phyloP scores from a whole-genome alignment of 2,888 invertebrate genomes.

The Eledona agricola region DNA sequence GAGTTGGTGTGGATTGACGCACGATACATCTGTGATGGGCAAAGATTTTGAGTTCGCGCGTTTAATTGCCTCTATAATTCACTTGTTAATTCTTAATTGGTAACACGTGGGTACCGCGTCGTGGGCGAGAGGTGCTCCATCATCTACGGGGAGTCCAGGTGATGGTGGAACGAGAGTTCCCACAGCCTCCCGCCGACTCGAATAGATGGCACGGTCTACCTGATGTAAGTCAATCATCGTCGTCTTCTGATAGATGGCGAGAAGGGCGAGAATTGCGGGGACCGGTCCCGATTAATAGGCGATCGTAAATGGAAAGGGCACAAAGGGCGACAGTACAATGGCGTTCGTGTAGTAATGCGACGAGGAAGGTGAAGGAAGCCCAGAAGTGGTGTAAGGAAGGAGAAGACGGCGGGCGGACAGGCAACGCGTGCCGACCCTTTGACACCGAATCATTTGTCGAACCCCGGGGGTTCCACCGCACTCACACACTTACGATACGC shows the following conservation, averaged over 20 bases:
- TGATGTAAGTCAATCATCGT: slow-evolving; percentile 53
- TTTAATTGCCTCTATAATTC: slow-evolving; percentile 31
- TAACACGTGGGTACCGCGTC: slow-evolving; percentile 39
- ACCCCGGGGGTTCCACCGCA: slow-evolving; percentile 48
- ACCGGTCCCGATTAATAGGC: slow-evolving; percentile 21
- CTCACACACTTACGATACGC: slow-evolving; percentile 45
- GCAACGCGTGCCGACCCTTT: slow-evolving; percentile 56
- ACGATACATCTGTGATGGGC: slow-evolving; percentile 7
- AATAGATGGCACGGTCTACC: slow-evolving; percentile 59
- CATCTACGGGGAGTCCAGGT: slow-evolving; percentile 59
- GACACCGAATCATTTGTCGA: slow-evolving; percentile 58
- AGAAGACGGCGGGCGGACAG: slow-evolving; percentile 40
- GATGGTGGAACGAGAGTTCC: slow-evolving; percentile 56
- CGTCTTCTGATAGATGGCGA: slow-evolving; percentile 26
- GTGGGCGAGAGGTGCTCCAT: slow-evolving; percentile 53
- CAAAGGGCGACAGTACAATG: slow-evolving; percentile 27
- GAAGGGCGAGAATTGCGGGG: slow-evolving; percentile 9
- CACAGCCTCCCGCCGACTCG: slow-evolving; percentile 54
- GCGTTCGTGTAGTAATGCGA: slow-evolving; percentile 24
- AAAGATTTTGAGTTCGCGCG: slow-evolving; percentile 3
- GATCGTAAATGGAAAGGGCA: slow-evolving; percentile 19
- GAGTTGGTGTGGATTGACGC: not conserved
- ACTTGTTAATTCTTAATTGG: slow-evolving; percentile 39
- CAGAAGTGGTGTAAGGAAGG: slow-evolving; percentile 27
- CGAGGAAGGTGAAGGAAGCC: slow-evolving; percentile 31